phyloP scores from a whole-genome alignment of 2,797 vertebrate genomes.

The Gymnoscopelus microlampas region DNA sequence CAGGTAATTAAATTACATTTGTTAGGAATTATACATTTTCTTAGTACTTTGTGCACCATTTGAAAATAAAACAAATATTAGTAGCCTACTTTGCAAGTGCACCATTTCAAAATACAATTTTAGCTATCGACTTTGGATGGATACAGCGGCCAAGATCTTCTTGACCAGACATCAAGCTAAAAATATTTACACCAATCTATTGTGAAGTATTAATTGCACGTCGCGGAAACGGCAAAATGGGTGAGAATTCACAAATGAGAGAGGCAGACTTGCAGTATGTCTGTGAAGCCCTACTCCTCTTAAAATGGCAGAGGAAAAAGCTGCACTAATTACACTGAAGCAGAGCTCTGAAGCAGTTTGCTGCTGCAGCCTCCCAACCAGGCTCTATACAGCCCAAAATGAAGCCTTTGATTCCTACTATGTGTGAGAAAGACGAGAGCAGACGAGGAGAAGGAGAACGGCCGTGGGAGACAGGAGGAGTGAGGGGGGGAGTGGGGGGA shows the following conservation, averaged over 20 bases:
- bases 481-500: constrained; percentile 48
- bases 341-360: constrained; percentile 32
- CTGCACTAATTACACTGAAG: constrained; percentile 38
- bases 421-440: constrained; percentile 59
- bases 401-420: constrained; percentile 63
- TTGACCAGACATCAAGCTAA: too few species aligned
- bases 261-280: not conserved
- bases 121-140: too few species aligned
- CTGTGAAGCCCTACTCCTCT: constrained; percentile 12
- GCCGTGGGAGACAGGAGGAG: not conserved
- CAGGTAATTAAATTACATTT: not conserved
- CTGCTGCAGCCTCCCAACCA: constrained; percentile 38
- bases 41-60: too few species aligned
- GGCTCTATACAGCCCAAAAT: constrained; percentile 45
- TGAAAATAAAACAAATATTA: too few species aligned
- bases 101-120: too few species aligned
- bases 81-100: too few species aligned
- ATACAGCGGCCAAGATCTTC: too few species aligned
- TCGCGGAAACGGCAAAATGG: not conserved
- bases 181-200: too few species aligned
- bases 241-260: constrained; percentile 3
- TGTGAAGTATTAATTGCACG: too few species aligned
- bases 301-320: constrained; percentile 27
- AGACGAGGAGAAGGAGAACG: constrained; percentile 46
- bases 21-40: too few species aligned